Evolutionary conservation across 2,113 vertebrate genomes (phyloP).

Genomic region (Macquaria ambigua): DNA sequence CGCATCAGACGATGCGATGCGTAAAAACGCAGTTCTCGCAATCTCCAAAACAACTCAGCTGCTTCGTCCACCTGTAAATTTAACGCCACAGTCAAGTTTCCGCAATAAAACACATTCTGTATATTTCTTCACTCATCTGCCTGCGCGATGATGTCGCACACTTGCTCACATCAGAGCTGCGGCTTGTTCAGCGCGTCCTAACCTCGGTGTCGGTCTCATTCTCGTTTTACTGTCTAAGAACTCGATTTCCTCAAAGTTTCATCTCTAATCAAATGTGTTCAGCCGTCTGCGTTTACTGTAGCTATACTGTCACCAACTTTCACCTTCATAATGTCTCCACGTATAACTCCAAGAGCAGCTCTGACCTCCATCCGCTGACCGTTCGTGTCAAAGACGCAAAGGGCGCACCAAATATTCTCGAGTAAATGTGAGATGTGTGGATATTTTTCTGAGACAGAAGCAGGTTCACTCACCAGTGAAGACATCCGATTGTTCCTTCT

Average conservation of each 20-base stretch:
- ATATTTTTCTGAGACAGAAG: not conserved
- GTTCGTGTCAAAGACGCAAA: not conserved
- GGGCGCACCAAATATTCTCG: not conserved
- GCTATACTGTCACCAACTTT: not conserved
- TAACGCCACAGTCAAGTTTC: not conserved
- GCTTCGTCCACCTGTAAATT: conserved; percentile 12
- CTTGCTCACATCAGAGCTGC: not conserved
- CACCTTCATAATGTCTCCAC: too few relatives aligned
- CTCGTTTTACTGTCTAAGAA: not conserved
- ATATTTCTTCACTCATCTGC: too few relatives aligned
- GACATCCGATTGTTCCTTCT: not conserved
- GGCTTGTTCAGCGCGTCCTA: not conserved
- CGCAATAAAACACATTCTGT: not conserved
- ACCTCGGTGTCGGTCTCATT: not conserved
- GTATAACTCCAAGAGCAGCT: not conserved
- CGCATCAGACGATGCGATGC: not conserved
- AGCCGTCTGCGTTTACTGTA: too few relatives aligned
- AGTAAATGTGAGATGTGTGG: not conserved
- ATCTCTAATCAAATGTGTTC: not conserved
- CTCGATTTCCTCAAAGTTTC: conserved; percentile 33
- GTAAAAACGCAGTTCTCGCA: conserved; percentile 15
- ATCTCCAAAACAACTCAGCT: not conserved
- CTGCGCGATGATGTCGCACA: not conserved
- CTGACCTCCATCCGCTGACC: conserved; percentile 25
- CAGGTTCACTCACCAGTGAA: conserved; percentile 59